Evolutionary conservation across 2,797 vertebrate species (phyloP).

Genomic region (Anguilla marmorata): DNA sequence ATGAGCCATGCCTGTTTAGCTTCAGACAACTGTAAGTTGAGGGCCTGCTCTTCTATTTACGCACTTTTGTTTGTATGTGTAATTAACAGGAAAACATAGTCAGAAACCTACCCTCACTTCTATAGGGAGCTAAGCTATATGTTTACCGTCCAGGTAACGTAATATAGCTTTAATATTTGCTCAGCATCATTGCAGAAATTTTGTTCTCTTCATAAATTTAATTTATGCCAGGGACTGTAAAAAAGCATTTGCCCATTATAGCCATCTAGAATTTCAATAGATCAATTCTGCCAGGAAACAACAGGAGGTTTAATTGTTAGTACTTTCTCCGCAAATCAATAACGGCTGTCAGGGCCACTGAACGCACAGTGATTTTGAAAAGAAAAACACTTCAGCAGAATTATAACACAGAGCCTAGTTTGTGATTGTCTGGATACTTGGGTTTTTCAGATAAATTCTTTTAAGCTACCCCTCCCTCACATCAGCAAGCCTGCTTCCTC

Average conservation of each 20-base stretch:
- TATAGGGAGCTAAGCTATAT: background rate
- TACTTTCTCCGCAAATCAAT: slow-evolving; percentile 43
- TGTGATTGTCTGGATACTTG: background rate
- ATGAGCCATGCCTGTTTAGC: background rate
- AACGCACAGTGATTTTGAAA: slow-evolving; percentile 35
- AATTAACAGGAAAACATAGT: slow-evolving; percentile 10
- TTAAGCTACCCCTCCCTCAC: background rate
- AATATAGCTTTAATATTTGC: slow-evolving; percentile 18
- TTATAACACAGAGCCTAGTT: background rate
- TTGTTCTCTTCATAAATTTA: slow-evolving; percentile 10
- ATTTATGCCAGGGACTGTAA: slow-evolving; percentile 15
- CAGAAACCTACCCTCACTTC: background rate
- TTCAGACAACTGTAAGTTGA: background rate
- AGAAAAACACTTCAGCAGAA: background rate
- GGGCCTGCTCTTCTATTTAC: background rate
- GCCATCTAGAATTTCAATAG: slow-evolving; percentile 25
- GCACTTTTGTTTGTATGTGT: slow-evolving; percentile 1
- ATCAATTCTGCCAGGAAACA: slow-evolving; percentile 29
- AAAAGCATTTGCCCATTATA: background rate
- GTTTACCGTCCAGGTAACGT: background rate
- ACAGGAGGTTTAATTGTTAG: slow-evolving; percentile 41
- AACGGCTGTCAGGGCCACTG: slow-evolving; percentile 44
- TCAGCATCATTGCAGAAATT: background rate
- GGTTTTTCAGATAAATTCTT: background rate
- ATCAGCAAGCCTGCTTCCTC: background rate